These are phyloP conservation scores for Erethizon dorsatum DNA, from an alignment of 2,797 vertebrate species.

Conservation along the genomic window DNA sequence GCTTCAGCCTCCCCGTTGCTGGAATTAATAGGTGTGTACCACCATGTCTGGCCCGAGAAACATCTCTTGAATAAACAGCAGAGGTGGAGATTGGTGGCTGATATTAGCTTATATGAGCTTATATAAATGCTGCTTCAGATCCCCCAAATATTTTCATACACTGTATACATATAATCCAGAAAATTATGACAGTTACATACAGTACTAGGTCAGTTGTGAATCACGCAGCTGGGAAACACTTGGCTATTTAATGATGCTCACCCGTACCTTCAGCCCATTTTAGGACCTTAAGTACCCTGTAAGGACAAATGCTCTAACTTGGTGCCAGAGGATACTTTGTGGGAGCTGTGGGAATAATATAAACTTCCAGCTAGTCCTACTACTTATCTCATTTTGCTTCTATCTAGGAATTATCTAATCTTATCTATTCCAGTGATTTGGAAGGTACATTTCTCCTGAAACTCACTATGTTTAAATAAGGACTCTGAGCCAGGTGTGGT, in stretches of 20 bases:
- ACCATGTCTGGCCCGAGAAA: neutral
- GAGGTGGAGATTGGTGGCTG: neutral
- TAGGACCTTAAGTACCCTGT: neutral
- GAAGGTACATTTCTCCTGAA: neutral
- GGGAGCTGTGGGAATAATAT: neutral
- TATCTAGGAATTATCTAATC: neutral
- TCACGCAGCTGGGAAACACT: neutral
- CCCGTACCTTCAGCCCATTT: neutral
- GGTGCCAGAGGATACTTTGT: neutral
- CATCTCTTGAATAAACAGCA: conserved; percentile 22
- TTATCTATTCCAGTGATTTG: neutral
- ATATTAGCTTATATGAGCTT: neutral
- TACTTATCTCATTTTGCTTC: neutral
- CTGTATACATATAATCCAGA: neutral
- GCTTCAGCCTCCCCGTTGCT: neutral
- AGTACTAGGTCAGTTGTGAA: neutral
- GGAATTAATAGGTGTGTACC: neutral
- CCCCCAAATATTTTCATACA: conserved; percentile 40
- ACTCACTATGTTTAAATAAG: conserved; percentile 35
- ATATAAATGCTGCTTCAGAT: conserved; percentile 1
- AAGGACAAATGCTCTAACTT: neutral
- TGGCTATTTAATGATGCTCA: neutral
- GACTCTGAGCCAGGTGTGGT: neutral
- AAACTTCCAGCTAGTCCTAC: neutral
- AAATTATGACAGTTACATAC: neutral